Conservation (phyloP, 1,140 invertebrate species). For the Danaus melanippus region DNA sequence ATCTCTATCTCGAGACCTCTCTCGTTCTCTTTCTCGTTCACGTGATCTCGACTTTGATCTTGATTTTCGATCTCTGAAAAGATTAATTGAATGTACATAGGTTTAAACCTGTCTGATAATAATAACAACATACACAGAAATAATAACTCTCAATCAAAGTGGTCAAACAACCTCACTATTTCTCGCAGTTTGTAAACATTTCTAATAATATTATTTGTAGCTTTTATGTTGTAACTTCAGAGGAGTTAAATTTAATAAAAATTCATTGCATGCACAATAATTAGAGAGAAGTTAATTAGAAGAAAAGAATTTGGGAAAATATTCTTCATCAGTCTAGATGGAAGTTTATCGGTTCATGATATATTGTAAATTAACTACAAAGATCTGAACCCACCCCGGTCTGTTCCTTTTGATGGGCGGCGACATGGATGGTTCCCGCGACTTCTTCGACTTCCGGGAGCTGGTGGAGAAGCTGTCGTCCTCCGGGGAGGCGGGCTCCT, state of each 20-base stretch:
- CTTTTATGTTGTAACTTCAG: too few species aligned
- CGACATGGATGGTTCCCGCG: conserved; percentile 58
- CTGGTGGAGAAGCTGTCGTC: conserved; percentile 50
- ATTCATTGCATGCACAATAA: too few species aligned
- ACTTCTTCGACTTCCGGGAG: conserved; percentile 66
- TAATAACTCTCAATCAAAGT: too few species aligned
- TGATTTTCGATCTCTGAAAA: conserved; percentile 45
- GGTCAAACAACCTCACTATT: too few species aligned
- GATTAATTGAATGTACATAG: conserved; percentile 6
- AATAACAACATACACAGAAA: background rate
- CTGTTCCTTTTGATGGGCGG: conserved; percentile 57
- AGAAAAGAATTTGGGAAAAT: too few species aligned
- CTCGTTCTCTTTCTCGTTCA: conserved; percentile 35
- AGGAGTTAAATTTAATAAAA: too few species aligned
- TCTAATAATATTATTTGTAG: too few species aligned
- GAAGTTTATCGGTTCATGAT: background rate
- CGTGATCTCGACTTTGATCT: conserved; percentile 47
- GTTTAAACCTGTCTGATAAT: conserved; percentile 1
- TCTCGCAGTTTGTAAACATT: too few species aligned
- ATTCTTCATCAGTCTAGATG: too few species aligned
- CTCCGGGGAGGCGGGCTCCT: conserved; percentile 26
- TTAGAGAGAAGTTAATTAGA: too few species aligned
- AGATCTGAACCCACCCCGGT: conserved; percentile 30
- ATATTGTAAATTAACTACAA: background rate
- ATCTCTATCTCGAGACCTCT: conserved; percentile 32